These are phyloP conservation scores for Perodicticus potto DNA, from an alignment of 2,797 vertebrate species.

Conservation along the genomic window DNA sequence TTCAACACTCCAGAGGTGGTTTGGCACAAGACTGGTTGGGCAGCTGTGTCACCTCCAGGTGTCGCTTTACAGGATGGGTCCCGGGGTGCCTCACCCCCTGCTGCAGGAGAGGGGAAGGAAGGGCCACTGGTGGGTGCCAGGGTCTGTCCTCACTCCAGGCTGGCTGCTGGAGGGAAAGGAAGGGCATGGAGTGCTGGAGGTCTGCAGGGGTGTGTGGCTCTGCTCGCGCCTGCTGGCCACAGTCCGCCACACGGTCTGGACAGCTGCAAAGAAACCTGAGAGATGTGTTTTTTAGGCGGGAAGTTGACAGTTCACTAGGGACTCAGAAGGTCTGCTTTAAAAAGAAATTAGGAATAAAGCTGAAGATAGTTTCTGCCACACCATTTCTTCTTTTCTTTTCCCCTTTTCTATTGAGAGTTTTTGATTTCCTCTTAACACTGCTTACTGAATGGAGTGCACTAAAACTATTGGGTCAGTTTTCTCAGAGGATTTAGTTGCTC, in stretches of 20 bases:
- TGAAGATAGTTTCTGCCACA: background rate
- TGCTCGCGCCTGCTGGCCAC: too few species aligned
- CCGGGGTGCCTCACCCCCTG: too few species aligned
- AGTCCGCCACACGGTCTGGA: too few species aligned
- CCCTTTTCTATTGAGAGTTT: background rate
- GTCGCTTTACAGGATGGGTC: background rate
- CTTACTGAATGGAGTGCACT: background rate
- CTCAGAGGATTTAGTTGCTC: background rate
- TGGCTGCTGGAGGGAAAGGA: too few species aligned
- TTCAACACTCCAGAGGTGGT: background rate
- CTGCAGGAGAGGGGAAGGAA: too few species aligned
- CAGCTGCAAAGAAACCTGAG: background rate
- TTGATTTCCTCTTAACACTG: background rate
- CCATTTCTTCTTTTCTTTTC: background rate
- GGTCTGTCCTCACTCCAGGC: background rate
- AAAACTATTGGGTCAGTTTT: background rate
- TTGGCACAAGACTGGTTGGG: background rate
- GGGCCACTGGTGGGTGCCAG: too few species aligned
- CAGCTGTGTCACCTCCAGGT: fast-evolving
- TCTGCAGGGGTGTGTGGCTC: background rate
- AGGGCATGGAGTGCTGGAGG: background rate
- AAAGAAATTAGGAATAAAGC: background rate
- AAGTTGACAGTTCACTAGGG: fast-evolving
- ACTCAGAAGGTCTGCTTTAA: background rate
- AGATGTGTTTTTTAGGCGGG: fast-evolving